Percentiles rank a stretch among this genome's conserved stretches.
Conservation (phyloP, 2,797 vertebrate species). For the Myotis planiceps region DNA sequence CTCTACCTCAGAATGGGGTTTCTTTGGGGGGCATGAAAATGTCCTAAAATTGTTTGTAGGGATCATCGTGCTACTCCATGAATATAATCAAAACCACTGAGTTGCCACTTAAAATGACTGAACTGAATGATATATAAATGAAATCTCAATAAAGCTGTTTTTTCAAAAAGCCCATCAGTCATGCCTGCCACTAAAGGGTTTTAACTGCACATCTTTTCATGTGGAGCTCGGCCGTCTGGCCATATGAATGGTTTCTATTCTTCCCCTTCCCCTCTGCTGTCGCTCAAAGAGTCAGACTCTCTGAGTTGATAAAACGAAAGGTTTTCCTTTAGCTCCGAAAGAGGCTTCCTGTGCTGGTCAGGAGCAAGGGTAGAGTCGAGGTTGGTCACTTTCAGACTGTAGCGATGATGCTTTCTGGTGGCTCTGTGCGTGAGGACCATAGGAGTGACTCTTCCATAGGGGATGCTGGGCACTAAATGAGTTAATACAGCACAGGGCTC, state of each 20-base stretch:
- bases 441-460: background rate
- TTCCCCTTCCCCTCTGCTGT: background rate
- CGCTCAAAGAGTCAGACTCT: background rate
- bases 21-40: background rate
- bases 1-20: background rate
- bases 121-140: background rate
- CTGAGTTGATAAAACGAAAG: background rate
- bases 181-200: background rate
- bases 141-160: background rate
- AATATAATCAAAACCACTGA: background rate
- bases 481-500: background rate
- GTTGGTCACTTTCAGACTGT: background rate
- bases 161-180: rapidly evolving
- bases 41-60: background rate
- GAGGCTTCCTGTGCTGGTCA: background rate
- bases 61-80: background rate
- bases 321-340: background rate
- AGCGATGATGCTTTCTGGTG: background rate
- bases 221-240: background rate
- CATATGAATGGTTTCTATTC: background rate
- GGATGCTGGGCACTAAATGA: background rate
- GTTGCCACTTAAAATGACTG: background rate
- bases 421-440: background rate
- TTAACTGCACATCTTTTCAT: background rate
- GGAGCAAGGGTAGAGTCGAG: background rate